A percentile compares a stretch with the other conserved stretches of the same genome.
Evolutionary conservation across 2,113 vertebrate genomes (phyloP).

Genomic region (Indicator indicator): DNA sequence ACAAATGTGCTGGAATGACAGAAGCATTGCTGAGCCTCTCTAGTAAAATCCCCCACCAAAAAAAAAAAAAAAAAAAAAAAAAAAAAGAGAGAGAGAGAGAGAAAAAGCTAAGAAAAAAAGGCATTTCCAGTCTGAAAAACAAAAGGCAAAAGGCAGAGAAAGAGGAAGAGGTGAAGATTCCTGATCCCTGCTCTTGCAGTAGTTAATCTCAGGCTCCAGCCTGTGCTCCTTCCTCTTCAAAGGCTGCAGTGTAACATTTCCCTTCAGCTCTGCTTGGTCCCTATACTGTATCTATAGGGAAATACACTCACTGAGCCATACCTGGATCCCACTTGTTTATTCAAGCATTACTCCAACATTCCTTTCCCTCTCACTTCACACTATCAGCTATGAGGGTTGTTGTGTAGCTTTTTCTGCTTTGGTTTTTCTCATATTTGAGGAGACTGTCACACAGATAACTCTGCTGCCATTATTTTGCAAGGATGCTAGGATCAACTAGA

Average conservation of each 20-base stretch:
- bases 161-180: background rate
- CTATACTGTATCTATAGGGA: background rate
- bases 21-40: background rate
- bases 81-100: no score
- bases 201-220: background rate
- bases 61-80: no score
- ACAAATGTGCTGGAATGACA: conserved; percentile 32
- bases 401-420: background rate
- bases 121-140: background rate
- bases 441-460: background rate
- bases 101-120: background rate
- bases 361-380: background rate
- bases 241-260: background rate
- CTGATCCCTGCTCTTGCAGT: background rate
- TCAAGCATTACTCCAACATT: background rate
- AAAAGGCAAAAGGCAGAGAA: background rate
- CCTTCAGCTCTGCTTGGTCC: background rate
- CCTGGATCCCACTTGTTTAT: background rate
- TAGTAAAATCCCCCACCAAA: background rate
- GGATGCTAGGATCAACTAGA: background rate
- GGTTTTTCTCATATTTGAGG: background rate
- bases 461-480: background rate
- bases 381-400: background rate
- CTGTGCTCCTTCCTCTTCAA: background rate
- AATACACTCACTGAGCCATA: background rate